phyloP scores from a whole-genome alignment of 2,888 invertebrate species.

The Sminthurides aquaticus region DNA sequence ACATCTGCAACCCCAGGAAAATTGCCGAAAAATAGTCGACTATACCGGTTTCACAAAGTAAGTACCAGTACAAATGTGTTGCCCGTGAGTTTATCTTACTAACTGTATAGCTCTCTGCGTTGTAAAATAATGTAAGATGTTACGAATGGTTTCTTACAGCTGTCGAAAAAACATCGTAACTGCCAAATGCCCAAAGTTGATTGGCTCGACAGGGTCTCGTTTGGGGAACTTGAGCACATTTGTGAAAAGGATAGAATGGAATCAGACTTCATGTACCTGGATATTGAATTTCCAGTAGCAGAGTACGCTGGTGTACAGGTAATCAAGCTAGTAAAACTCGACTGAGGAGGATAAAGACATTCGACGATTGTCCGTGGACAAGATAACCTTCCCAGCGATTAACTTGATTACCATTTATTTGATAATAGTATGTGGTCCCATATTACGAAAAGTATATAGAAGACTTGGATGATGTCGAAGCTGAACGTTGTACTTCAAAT shows the following conservation, averaged over 20 bases:
- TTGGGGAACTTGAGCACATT: conserved; percentile 89
- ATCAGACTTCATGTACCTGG: conserved; percentile 86
- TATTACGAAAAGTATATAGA: conserved; percentile 93
- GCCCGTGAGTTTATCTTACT: neutral
- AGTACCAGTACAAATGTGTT: neutral
- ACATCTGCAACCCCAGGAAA: conserved; percentile 76
- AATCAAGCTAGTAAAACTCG: too few relatives aligned
- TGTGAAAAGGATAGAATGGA: conserved; percentile 87
- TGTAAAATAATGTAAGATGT: too few relatives aligned
- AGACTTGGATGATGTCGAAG: conserved; percentile 55
- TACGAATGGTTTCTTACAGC: too few relatives aligned
- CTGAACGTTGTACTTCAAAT: conserved; percentile 63
- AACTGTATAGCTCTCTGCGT: too few relatives aligned
- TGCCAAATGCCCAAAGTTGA: conserved; percentile 92
- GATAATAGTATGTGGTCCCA: conserved; percentile 67
- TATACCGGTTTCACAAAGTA: conserved; percentile 42
- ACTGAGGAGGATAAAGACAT: too few relatives aligned
- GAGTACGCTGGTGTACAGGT: conserved; percentile 62
- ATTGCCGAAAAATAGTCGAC: conserved; percentile 55
- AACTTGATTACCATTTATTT: neutral
- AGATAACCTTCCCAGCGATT: neutral
- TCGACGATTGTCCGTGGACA: too few relatives aligned
- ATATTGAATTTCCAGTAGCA: conserved; percentile 88
- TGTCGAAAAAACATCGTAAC: conserved; percentile 87
- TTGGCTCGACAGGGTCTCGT: conserved; percentile 92